phyloP scores from a whole-genome alignment of 1,140 invertebrate genomes.

The Aphis craccivora region DNA sequence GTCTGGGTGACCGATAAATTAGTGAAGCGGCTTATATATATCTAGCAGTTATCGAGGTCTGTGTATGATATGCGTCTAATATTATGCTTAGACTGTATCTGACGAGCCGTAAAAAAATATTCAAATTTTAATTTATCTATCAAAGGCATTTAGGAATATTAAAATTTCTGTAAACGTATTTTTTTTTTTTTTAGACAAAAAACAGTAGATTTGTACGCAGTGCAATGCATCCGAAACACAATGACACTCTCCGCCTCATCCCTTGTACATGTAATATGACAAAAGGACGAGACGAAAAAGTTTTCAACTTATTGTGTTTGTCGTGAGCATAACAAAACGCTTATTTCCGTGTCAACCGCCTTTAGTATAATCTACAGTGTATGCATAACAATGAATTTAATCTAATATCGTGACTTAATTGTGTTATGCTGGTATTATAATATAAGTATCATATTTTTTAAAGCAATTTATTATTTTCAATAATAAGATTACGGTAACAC shows the following conservation, averaged over 20 bases:
- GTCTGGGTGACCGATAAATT: too few species aligned
- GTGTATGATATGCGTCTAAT: neutral
- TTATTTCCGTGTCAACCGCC: neutral
- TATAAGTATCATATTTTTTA: neutral
- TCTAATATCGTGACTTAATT: conserved; percentile 12
- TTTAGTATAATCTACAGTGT: neutral
- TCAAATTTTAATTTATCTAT: neutral
- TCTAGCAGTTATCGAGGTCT: neutral
- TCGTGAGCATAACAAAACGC: neutral
- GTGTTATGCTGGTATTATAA: neutral
- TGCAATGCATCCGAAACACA: neutral
- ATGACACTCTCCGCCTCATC: neutral
- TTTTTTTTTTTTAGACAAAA: neutral
- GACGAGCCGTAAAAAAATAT: neutral
- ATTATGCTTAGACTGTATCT: neutral
- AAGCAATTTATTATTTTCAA: neutral
- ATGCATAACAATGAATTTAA: neutral
- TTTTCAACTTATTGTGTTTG: conserved; percentile 7
- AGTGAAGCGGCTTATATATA: too few species aligned
- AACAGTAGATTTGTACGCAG: neutral
- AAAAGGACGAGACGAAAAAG: neutral
- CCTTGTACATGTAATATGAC: neutral
- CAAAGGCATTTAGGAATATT: neutral
- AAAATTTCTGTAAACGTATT: neutral
- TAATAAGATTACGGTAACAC: neutral